phyloP scores from a whole-genome alignment of 2,113 vertebrate species.

The Lycocorax pyrrhopterus region DNA sequence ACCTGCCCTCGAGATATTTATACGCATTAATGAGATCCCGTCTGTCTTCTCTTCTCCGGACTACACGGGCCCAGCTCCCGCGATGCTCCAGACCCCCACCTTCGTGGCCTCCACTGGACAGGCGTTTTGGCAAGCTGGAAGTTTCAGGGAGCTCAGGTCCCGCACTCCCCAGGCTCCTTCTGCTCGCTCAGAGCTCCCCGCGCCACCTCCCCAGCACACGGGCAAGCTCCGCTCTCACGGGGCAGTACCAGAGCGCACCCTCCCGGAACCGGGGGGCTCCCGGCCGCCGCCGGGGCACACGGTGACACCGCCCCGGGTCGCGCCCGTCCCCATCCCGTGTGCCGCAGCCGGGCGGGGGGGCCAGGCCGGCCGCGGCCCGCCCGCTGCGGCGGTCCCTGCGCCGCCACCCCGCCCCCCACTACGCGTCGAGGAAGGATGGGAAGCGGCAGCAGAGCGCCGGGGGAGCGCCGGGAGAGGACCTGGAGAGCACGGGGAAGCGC shows the following conservation, averaged over 20 bases:
- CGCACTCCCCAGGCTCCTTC: rapidly evolving
- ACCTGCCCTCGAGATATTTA: background rate
- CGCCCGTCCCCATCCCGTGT: background rate
- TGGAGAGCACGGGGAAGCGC: background rate
- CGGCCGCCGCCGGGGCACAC: too few species aligned
- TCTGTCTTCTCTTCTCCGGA: too few species aligned
- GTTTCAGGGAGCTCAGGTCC: rapidly evolving
- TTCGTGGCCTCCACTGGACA: rapidly evolving
- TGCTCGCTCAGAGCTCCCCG: rapidly evolving
- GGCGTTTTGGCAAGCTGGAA: rapidly evolving
- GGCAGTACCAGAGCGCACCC: rapidly evolving
- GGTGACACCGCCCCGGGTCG: background rate
- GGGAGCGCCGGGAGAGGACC: too few species aligned
- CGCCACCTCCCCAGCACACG: too few species aligned
- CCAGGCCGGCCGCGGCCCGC: background rate
- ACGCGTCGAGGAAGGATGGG: background rate
- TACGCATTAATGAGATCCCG: background rate
- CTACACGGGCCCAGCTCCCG: background rate
- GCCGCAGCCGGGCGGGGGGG: background rate
- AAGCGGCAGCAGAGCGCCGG: background rate
- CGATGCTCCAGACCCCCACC: background rate
- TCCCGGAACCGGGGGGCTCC: background rate
- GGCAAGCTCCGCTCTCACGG: background rate
- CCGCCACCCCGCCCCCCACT: background rate
- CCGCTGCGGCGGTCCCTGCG: background rate